phyloP scores from a whole-genome alignment of 2,888 invertebrate species.

The Cephus sareptanus region DNA sequence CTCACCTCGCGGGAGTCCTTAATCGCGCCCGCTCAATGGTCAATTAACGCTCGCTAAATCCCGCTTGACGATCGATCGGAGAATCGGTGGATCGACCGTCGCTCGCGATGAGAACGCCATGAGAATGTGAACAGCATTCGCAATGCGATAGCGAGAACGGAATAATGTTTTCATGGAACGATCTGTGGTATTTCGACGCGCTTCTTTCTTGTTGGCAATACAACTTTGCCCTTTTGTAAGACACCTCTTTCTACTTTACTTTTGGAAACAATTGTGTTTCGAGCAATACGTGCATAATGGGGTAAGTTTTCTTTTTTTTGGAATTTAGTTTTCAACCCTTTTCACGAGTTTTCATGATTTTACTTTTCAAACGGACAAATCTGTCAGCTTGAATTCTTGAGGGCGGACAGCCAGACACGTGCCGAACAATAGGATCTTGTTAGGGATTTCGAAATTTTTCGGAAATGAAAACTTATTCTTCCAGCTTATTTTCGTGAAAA shows the following conservation, averaged over 20 bases:
- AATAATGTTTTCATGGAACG: slow-evolving; percentile 4
- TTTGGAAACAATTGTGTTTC: not conserved
- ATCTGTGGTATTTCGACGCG: not conserved
- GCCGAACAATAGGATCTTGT: slow-evolving; percentile 51
- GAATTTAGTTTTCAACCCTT: not conserved
- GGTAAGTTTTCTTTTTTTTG: not conserved
- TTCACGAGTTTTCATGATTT: not conserved
- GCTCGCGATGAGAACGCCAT: not conserved
- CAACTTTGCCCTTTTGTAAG: not conserved
- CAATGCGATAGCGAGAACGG: not conserved
- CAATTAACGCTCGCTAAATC: slow-evolving; percentile 34
- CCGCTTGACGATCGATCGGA: slow-evolving; percentile 22
- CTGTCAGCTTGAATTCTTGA: slow-evolving; percentile 30
- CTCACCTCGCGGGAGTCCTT: slow-evolving; percentile 14
- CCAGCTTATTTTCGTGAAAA: slow-evolving; percentile 26
- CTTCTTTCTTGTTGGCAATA: not conserved
- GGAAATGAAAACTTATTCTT: slow-evolving; percentile 12
- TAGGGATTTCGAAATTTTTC: slow-evolving; percentile 41
- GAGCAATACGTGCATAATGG: not conserved
- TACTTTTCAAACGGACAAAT: not conserved
- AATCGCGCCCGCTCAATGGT: slow-evolving; percentile 30
- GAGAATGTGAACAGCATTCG: not conserved
- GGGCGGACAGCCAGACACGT: slow-evolving; percentile 54
- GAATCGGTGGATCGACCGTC: not conserved
- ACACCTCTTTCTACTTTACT: not conserved